Evolutionary conservation across 1,140 invertebrate genomes (phyloP).

Genomic region (Drosophila rufa): DNA sequence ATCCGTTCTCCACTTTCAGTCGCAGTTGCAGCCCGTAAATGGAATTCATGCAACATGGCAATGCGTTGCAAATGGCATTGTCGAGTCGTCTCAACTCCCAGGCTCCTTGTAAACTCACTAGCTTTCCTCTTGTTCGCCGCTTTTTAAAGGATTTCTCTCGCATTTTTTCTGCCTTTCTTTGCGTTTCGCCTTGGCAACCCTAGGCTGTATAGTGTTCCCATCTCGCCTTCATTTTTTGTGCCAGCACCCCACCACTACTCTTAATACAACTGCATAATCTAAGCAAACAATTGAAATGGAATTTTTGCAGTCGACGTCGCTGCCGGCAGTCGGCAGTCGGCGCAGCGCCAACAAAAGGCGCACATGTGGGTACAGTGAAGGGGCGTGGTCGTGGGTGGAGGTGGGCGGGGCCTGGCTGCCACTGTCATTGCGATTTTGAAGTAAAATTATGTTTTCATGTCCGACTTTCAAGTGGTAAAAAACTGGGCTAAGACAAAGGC

Average conservation of each 20-base stretch:
- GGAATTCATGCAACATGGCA: slow-evolving; percentile 63
- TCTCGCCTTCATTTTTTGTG: slow-evolving; percentile 3
- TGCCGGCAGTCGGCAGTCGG: slow-evolving; percentile 42
- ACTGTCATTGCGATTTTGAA: slow-evolving; percentile 79
- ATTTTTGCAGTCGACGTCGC: slow-evolving; percentile 69
- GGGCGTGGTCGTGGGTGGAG: slow-evolving; percentile 56
- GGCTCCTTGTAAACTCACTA: slow-evolving; percentile 55
- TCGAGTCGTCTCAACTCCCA: slow-evolving; percentile 57
- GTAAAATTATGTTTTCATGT: slow-evolving; percentile 83
- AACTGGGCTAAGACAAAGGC: slow-evolving; percentile 68
- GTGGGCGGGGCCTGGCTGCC: slow-evolving; percentile 43
- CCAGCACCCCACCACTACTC: slow-evolving; percentile 15
- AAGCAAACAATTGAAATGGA: slow-evolving; percentile 83
- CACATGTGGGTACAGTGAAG: slow-evolving; percentile 56
- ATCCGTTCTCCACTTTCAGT: slow-evolving; percentile 32
- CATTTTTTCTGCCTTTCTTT: slow-evolving; percentile 41
- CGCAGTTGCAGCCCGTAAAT: slow-evolving; percentile 51
- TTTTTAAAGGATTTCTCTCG: slow-evolving; percentile 39
- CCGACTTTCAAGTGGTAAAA: slow-evolving; percentile 67
- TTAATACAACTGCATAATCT: slow-evolving; percentile 83
- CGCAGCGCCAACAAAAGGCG: slow-evolving; percentile 43
- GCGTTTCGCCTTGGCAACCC: slow-evolving; percentile 45
- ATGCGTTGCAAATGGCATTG: slow-evolving; percentile 63
- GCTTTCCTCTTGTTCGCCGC: slow-evolving; percentile 49
- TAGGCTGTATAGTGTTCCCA: slow-evolving; percentile 15